A percentile compares a stretch with the other conserved stretches of the same genome.
These are phyloP conservation scores for Seriola aureovittata DNA, from an alignment of 2,113 vertebrate genomes.

Conservation along the genomic window DNA sequence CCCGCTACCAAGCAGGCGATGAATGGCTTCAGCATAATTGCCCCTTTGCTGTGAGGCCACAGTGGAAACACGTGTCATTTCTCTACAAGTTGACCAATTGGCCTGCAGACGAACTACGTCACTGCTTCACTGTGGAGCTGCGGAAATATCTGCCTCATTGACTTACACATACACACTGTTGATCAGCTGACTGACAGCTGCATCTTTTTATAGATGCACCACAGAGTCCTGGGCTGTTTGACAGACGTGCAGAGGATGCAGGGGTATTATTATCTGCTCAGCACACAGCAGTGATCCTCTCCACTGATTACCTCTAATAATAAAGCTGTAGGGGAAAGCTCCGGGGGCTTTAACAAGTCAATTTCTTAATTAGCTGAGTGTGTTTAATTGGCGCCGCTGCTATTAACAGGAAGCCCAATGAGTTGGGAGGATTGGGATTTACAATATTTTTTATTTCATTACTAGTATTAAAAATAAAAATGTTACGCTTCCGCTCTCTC, in stretches of 20 bases:
- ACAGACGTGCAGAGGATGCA: neutral
- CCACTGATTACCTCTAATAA: neutral
- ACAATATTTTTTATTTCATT: neutral
- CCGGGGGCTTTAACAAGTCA: neutral
- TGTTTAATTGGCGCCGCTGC: slow-evolving; percentile 3
- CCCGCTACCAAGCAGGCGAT: no score
- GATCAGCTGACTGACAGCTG: neutral
- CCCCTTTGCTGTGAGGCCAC: neutral
- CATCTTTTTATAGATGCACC: slow-evolving; percentile 16
- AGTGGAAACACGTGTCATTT: neutral
- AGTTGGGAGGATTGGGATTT: slow-evolving; percentile 7
- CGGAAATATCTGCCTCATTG: neutral
- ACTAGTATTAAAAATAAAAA: slow-evolving; percentile 3
- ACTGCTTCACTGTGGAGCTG: neutral
- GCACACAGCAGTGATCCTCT: neutral
- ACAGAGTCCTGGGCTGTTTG: neutral
- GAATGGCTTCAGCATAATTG: no score
- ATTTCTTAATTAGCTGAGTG: slow-evolving; percentile 11
- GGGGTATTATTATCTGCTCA: slow-evolving; percentile 1
- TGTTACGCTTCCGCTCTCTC: neutral
- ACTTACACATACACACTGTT: neutral
- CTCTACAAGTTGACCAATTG: neutral
- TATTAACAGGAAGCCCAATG: slow-evolving; percentile 5
- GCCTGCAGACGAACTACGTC: neutral
- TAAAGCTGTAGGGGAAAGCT: neutral